Evolutionary conservation across 35 echinoderm and acorn worm genomes (phyloP).

Genomic region (Patiria miniata): DNA sequence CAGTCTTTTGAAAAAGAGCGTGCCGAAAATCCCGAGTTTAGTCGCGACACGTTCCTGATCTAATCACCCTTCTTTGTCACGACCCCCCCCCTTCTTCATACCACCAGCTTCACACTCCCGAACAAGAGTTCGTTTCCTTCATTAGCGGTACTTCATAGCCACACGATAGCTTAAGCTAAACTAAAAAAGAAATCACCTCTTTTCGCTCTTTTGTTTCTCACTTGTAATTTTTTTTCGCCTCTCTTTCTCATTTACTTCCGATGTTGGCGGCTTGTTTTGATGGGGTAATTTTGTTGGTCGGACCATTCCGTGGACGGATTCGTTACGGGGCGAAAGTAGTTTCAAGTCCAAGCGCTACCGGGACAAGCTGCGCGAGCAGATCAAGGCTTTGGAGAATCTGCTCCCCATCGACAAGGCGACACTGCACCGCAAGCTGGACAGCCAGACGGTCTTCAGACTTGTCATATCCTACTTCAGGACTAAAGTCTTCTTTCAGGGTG

Average conservation of each 20-base stretch:
- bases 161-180: neutral
- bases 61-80: neutral
- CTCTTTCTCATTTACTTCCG: conserved; percentile 10
- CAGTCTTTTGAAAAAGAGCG: neutral
- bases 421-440: conserved; percentile 95
- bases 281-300: neutral
- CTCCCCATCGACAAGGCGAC: conserved; percentile 95
- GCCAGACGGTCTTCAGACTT: conserved; percentile 94
- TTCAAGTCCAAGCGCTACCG: conserved; percentile 99
- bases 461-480: conserved; percentile 97
- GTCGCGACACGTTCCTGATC: conserved; percentile 8
- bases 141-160: conserved; percentile 25
- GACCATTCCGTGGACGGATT: neutral
- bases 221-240: neutral
- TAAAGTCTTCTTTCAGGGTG: conserved; percentile 91
- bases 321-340: conserved; percentile 61
- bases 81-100: neutral
- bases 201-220: conserved; percentile 27
- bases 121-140: conserved; percentile 25
- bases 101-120: neutral
- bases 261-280: neutral
- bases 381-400: conserved; percentile 91
- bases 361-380: conserved; percentile 97
- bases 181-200: neutral
- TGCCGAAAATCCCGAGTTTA: conserved; percentile 15